Evolutionary conservation across 2,888 invertebrate genomes (phyloP).

Genomic region (Cactoblastis cactorum): DNA sequence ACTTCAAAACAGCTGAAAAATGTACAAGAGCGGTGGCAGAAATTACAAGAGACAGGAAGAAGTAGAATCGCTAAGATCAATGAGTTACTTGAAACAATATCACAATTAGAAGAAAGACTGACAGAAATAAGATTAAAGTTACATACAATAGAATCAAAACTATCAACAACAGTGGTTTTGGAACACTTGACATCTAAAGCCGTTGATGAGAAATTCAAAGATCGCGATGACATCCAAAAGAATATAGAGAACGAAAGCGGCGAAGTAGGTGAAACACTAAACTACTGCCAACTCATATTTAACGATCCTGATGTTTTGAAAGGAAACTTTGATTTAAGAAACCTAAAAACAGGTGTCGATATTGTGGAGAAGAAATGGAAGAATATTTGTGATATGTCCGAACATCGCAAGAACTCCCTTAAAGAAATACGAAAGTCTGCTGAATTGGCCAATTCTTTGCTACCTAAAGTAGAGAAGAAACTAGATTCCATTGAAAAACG

Average conservation of each 20-base stretch:
- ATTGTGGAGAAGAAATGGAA: conserved; percentile 90
- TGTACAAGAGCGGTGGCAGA: conserved; percentile 84
- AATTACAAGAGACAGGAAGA: conserved; percentile 82
- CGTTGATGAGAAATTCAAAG: conserved; percentile 83
- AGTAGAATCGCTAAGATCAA: conserved; percentile 85
- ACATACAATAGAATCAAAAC: conserved; percentile 84
- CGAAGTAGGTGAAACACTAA: conserved; percentile 87
- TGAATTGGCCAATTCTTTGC: conserved; percentile 81
- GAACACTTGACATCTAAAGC: conserved; percentile 82
- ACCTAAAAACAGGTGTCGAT: conserved; percentile 82
- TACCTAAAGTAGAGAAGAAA: conserved; percentile 81
- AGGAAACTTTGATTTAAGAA: conserved; percentile 84
- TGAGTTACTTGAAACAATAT: conserved; percentile 85
- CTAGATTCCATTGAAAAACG: conserved; percentile 80
- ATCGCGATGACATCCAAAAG: conserved; percentile 86
- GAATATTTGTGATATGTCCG: conserved; percentile 85
- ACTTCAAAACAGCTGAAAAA: conserved; percentile 80
- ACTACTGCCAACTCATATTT: conserved; percentile 87
- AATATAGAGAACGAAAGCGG: conserved; percentile 88
- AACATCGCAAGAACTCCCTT: conserved; percentile 76
- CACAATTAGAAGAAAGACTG: conserved; percentile 84
- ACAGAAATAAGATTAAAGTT: conserved; percentile 86
- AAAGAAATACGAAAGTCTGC: conserved; percentile 79
- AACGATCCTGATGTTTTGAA: conserved; percentile 87
- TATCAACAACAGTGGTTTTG: conserved; percentile 83